These are phyloP conservation scores for Neopelma chrysocephalum DNA, from an alignment of 2,797 vertebrate genomes.

Conservation along the genomic window DNA sequence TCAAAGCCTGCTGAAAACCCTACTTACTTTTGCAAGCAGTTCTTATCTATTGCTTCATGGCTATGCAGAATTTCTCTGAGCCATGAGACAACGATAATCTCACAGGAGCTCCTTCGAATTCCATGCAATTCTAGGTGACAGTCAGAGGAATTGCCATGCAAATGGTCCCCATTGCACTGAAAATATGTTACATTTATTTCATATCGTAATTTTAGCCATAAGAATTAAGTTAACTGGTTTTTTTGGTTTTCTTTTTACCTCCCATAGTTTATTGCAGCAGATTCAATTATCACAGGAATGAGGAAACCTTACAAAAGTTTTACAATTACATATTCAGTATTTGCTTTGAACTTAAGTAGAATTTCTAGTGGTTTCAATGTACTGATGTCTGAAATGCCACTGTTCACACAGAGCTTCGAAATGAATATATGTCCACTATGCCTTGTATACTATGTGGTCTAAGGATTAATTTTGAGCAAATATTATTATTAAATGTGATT, in stretches of 20 bases:
- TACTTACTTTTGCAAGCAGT: not conserved
- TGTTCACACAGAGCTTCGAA: not conserved
- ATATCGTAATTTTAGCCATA: accelerated
- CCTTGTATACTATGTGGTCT: not conserved
- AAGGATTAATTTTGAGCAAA: not conserved
- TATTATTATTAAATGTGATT: not conserved
- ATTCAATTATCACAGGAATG: not conserved
- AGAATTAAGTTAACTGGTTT: too few relatives aligned
- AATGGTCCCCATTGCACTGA: not conserved
- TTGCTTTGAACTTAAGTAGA: not conserved
- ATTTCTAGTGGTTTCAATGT: not conserved
- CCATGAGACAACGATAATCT: not conserved
- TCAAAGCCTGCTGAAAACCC: not conserved
- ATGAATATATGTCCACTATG: not conserved
- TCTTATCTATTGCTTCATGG: not conserved
- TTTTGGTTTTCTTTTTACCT: not conserved
- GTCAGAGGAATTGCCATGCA: not conserved
- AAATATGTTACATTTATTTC: not conserved
- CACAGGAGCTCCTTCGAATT: not conserved
- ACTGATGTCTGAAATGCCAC: not conserved
- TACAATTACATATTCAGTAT: not conserved
- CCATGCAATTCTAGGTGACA: not conserved
- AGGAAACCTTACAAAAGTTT: not conserved
- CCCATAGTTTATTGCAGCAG: not conserved
- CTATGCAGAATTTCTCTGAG: not conserved